Evolutionary conservation across 2,888 invertebrate genomes (phyloP), one percentile per base, ranked within the genome.

Genomic region (Beris morrisii): DNA sequence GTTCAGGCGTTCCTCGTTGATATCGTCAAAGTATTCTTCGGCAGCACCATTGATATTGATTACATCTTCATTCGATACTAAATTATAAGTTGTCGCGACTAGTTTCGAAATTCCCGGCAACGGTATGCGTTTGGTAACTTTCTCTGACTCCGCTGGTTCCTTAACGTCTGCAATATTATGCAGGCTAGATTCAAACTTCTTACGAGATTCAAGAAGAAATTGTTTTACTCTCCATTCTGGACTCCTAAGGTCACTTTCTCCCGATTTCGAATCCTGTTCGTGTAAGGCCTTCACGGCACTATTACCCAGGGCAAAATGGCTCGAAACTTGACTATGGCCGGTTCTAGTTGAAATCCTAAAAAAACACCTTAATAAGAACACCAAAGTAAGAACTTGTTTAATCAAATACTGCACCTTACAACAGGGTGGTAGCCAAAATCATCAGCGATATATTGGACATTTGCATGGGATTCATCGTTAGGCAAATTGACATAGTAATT

Each of bases 391-490:
- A 12, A 31, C 3, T 22, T 22, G 1, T 22, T 22, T 22, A 11
- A 53, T 5, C 9, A 13, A 45, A 48, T 32, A 54, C 54, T 64
- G 46, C 30, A 73, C 73, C 72, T 82, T 55, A 86, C 83, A 15
- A 86, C 82, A 5, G 87, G 86, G 78, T 88, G 88, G 78, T 86
- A 87, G 12, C 87, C 86, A 82, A 84, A 86, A 73, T 83, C 83
- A 73, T 88, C 86, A 0, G 86, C 85, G 44, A 85, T 78, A 76
- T 88, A 87, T 69, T 84, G 82, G 22, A 88, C 86, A 67, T 84
- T 82, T 70, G 85, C 84, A 56, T 82, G 76, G 30, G 80, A 73
- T 50, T 77, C 74, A 52, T 72, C 73, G 64, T 74, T 72, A 6
- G 79, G 76, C 22, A 76, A 71, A 22, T 73, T 74, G 5, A 78